phyloP scores from a whole-genome alignment of 2,797 vertebrate species.

The Danio aesculapii region DNA sequence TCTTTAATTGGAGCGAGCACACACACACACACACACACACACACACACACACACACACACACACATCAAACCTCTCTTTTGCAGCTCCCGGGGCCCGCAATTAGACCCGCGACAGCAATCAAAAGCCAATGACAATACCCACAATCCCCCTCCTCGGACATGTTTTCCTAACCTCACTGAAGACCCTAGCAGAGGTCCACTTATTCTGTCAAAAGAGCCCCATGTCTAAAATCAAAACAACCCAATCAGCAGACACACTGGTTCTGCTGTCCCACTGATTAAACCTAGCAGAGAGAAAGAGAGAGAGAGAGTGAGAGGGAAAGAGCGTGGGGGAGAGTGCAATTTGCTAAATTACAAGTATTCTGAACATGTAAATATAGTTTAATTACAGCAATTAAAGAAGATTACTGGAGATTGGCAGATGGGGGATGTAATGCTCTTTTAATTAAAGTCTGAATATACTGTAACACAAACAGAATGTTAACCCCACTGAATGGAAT shows the following conservation, averaged over 20 bases:
- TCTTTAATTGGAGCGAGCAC: slow-evolving; percentile 27
- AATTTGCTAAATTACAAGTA: slow-evolving; percentile 99
- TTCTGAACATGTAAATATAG: slow-evolving; percentile 99
- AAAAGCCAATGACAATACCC: slow-evolving; percentile 91
- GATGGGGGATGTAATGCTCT: slow-evolving; percentile 99
- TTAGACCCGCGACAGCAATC: slow-evolving; percentile 93
- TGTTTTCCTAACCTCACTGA: slow-evolving; percentile 96
- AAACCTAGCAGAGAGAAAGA: slow-evolving; percentile 83
- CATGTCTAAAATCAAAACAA: slow-evolving; percentile 96
- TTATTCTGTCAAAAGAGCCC: slow-evolving; percentile 95
- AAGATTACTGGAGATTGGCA: slow-evolving; percentile 99
- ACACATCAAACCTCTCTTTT: slow-evolving; percentile 74
- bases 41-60: slow-evolving; percentile 33
- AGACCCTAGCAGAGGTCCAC: slow-evolving; percentile 96
- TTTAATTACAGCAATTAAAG: slow-evolving; percentile 99
- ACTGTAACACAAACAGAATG: slow-evolving; percentile 99
- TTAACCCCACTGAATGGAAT: slow-evolving; percentile 96
- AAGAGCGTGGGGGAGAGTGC: slow-evolving; percentile 86
- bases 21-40: slow-evolving; percentile 47
- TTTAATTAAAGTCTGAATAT: slow-evolving; percentile 99
- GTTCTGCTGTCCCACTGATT: slow-evolving; percentile 97
- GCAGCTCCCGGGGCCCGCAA: slow-evolving; percentile 86
- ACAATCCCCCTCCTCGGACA: slow-evolving; percentile 85
- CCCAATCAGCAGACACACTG: slow-evolving; percentile 92
- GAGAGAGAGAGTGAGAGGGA: slow-evolving; percentile 38